phyloP scores from a whole-genome alignment of 2,113 vertebrate genomes.

The Crotalus helleri region DNA sequence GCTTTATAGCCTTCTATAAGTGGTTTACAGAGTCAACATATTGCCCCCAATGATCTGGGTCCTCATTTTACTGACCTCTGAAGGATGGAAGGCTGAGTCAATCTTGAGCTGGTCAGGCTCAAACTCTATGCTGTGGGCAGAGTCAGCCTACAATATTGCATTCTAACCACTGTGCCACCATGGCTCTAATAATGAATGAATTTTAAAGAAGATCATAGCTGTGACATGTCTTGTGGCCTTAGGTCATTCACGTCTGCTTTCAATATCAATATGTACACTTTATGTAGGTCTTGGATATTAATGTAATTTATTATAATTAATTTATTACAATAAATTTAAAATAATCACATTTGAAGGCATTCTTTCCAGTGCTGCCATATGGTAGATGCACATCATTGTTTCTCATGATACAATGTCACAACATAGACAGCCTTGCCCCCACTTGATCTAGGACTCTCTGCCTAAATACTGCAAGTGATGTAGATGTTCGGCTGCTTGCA shows the following conservation, averaged over 20 bases:
- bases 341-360: not conserved
- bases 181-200: not conserved
- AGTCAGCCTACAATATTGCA: too few relatives aligned
- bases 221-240: not conserved
- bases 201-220: not conserved
- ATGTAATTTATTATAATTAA: not conserved
- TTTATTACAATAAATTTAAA: not conserved
- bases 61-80: too few relatives aligned
- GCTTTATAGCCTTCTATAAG: too few relatives aligned
- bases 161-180: too few relatives aligned
- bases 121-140: too few relatives aligned
- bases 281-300: not conserved
- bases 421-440: not conserved
- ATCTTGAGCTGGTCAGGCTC: too few relatives aligned
- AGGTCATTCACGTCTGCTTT: not conserved
- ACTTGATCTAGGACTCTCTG: not conserved
- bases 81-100: too few relatives aligned
- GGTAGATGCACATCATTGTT: not conserved
- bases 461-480: not conserved
- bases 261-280: not conserved
- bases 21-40: too few relatives aligned
- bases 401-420: not conserved
- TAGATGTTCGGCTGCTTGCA: not conserved
- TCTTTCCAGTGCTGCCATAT: not conserved
- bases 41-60: too few relatives aligned